These are phyloP conservation scores for Drosophila cognata DNA, from an alignment of 2,888 invertebrate species.

Conservation along the genomic window DNA sequence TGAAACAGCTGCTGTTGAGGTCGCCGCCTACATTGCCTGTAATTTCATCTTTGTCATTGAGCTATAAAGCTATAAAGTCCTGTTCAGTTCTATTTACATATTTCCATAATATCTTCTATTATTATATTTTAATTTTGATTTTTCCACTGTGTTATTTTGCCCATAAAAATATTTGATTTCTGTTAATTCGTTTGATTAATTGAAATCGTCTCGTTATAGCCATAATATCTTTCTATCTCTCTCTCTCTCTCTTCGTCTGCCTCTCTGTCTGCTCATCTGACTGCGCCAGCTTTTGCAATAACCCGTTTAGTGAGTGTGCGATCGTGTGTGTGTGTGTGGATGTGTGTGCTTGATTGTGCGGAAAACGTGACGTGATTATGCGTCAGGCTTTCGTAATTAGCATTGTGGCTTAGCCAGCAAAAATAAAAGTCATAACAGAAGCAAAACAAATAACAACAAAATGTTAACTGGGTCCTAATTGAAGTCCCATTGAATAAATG, in stretches of 20 bases:
- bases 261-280: too few species aligned
- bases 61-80: neutral
- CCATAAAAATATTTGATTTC: slow-evolving; percentile 14
- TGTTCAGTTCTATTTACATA: neutral
- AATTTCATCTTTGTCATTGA: neutral
- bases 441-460: slow-evolving; percentile 48
- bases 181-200: slow-evolving; percentile 44
- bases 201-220: slow-evolving; percentile 37
- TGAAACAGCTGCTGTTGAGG: neutral
- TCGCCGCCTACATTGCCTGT: neutral
- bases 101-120: neutral
- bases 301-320: slow-evolving; percentile 1
- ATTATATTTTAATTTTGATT: neutral
- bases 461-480: slow-evolving; percentile 65
- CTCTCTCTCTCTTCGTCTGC: slow-evolving; percentile 28
- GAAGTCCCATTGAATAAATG: slow-evolving; percentile 69
- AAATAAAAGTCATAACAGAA: slow-evolving; percentile 64
- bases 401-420: slow-evolving; percentile 54
- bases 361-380: slow-evolving; percentile 59
- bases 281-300: neutral
- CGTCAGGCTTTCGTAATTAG: slow-evolving; percentile 62
- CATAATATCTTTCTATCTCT: slow-evolving; percentile 34
- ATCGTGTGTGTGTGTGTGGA: neutral
- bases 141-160: neutral
- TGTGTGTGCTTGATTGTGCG: slow-evolving; percentile 26